Conservation (phyloP, 2,888 invertebrate species). For the Luffia ferchaultella region DNA sequence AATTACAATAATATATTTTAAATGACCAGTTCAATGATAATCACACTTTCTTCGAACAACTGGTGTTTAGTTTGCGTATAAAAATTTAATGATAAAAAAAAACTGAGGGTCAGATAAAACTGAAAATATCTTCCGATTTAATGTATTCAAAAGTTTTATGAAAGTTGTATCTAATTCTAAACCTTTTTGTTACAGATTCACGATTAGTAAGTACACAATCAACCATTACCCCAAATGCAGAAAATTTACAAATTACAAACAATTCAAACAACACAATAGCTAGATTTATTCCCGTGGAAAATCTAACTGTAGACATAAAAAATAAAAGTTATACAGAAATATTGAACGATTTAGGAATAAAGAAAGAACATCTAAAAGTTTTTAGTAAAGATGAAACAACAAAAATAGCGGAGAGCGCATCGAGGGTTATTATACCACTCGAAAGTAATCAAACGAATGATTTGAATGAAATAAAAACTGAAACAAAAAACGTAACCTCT, state of each 20-base stretch:
- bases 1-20: too few species aligned
- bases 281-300: background rate
- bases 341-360: background rate
- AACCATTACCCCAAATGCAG: constrained; percentile 9
- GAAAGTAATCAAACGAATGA: constrained; percentile 29
- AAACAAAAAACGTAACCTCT: constrained; percentile 2
- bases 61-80: too few species aligned
- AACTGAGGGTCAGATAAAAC: too few species aligned
- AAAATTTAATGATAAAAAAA: too few species aligned
- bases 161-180: too few species aligned
- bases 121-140: too few species aligned
- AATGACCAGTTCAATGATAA: too few species aligned
- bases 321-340: background rate
- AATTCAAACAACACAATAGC: background rate
- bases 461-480: constrained; percentile 21
- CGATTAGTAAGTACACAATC: constrained; percentile 28
- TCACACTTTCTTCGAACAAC: too few species aligned
- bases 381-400: constrained; percentile 19
- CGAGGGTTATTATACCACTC: constrained; percentile 35
- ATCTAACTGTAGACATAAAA: background rate
- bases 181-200: constrained; percentile 34
- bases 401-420: constrained; percentile 38
- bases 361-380: constrained; percentile 9
- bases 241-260: background rate
- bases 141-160: too few species aligned